Percentiles rank a stretch among this genome's conserved stretches.
Evolutionary conservation across 2,113 vertebrate species (phyloP).

Genomic region (Oriolus oriolus): DNA sequence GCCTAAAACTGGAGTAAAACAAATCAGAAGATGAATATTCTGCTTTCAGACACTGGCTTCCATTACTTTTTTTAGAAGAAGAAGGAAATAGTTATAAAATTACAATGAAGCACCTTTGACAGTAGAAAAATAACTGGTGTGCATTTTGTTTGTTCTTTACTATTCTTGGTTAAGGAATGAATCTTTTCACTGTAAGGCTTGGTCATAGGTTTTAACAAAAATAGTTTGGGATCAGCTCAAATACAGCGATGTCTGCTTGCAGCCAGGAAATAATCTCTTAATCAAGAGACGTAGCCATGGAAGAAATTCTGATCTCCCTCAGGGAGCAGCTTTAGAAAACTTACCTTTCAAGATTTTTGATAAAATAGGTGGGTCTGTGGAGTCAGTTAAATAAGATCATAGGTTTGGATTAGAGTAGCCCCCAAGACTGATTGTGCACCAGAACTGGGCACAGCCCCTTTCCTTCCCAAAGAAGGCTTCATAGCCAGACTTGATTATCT

Average conservation of each 20-base stretch:
- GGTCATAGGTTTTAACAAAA: not conserved
- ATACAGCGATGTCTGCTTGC: not conserved
- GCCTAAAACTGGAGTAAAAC: not conserved
- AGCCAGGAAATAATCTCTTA: not conserved
- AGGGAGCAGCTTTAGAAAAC: not conserved
- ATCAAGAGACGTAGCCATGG: not conserved
- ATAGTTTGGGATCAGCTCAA: not conserved
- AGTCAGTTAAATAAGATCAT: not conserved
- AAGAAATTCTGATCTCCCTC: not conserved
- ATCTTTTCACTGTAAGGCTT: not conserved
- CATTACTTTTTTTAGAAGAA: not conserved
- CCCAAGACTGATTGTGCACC: not conserved
- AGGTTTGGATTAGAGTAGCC: not conserved
- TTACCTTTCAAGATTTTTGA: not conserved
- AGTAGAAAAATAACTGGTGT: not conserved
- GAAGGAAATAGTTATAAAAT: not conserved
- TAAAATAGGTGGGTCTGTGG: not conserved
- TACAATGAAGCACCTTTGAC: not conserved
- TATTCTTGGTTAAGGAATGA: not conserved
- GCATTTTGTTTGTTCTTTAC: not conserved
- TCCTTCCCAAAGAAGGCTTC: not conserved
- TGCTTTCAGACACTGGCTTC: not conserved
- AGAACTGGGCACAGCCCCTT: not conserved
- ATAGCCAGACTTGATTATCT: not conserved
- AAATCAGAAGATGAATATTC: not conserved